Evolutionary conservation across 2,113 vertebrate genomes (phyloP), one percentile per base, ranked within the genome.

Genomic region (Haplochromis vanheusdeni): DNA sequence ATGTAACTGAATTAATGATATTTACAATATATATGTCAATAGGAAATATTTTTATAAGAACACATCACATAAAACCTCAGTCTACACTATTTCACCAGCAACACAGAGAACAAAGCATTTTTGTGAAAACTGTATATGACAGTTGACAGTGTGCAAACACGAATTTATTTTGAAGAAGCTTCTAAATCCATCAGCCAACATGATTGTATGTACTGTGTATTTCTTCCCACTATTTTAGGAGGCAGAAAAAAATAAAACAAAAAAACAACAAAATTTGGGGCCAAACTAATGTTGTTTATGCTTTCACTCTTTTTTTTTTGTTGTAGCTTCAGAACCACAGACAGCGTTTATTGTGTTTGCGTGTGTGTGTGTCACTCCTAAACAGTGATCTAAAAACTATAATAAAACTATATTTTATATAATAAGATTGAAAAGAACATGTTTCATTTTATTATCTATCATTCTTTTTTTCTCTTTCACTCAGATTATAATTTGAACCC

Each of bases 71-170:
- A 45, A 65, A 65, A 65, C 33, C 19, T 45, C 10, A 21, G 60
- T 37, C 33, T 45, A 14, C 65, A 45, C 21, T 73, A 45, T 73
- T 73, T 45, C 37, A 16, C 37, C 37, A 0, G 5, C 68, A 17
- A 73, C 13, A 26, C 37, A 4, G 37, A 40, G 37, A 16, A 73
- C 37, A 45, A 45, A 26, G 37, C 23, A 45, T 45, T 14, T 65
- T 21, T 42, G 13, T 70, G 65, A 26, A 70, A 23, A 70, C 37
- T 73, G 21, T 73, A 45, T 42, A 73, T 73, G 35, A 65, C 60
- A 37, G 33, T 45, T 73, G 65, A 73, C 21, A 0, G 0, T 23
- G 37, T 45, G 68, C 21, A 73, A 73, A 73, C 13, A 26, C 0
- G 0, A 45, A 10, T 17, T 26, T 42, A 45, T 73, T 45, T 73